Evolutionary conservation across 2,113 vertebrate species (phyloP), one percentile per base, ranked within the genome.

Genomic region (Choloepus hoffmanni): DNA sequence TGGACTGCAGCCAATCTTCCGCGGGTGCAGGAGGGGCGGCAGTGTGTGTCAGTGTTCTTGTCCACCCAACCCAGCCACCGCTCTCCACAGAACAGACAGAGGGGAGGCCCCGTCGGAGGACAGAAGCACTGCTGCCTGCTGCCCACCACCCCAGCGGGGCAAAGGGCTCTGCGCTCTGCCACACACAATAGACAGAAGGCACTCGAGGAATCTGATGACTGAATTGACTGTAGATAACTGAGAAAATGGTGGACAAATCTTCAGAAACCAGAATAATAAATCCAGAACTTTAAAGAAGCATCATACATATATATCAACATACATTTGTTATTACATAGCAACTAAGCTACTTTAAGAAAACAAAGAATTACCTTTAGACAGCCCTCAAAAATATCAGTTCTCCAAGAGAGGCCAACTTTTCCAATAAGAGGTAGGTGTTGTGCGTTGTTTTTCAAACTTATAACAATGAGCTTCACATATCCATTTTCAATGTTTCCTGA

Each of bases 401-500:
- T 98, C 99, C 99, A 99, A 83, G 93, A 96, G 74, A 99, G 96
- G 33, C 98, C 98, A 84, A 98, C 77, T 81, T 97, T 98, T 74
- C 98, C 98, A 96, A 55, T 45, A 87, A 99, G 93, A 92, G 98
- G 98, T 6, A 98, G 86, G 50, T 99, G 98, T 36, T 98, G 98
- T 0, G 65, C 92, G 50, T 91, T 97, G 62, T 99, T 98, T 62
- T 98, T 97, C 40, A 97, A 90, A 94, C 81, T 97, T 96, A 99
- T 95, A 62, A 94, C 98, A 50, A 82, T 43, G 40, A 99, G 94
- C 87, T 92, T 98, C 96, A 98, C 77, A 53, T 98, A 98, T 73
- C 98, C 98, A 96, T 98, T 96, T 94, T 97, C 97, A 96, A 98
- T 97, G 68, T 96, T 96, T 78, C 79, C 99, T 99, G 98, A 76